phyloP scores from a whole-genome alignment of 2,113 vertebrate species.

The Heterocephalus glaber region DNA sequence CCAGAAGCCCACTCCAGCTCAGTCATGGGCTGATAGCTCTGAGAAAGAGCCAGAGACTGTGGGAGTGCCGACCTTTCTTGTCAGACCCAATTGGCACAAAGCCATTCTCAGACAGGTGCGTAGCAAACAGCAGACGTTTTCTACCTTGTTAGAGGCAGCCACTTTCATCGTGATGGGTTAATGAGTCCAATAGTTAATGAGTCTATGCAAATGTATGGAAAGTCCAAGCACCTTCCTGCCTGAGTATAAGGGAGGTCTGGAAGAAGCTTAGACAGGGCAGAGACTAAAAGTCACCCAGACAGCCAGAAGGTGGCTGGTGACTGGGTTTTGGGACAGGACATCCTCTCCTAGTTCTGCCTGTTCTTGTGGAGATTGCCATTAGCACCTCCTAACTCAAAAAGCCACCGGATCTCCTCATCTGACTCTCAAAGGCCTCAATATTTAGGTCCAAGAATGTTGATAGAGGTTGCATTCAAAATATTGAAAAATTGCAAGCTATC shows the following conservation, averaged over 20 bases:
- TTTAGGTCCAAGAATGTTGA: background rate
- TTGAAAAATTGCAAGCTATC: background rate
- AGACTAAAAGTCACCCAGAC: background rate
- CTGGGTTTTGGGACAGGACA: background rate
- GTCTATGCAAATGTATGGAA: background rate
- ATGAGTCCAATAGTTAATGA: background rate
- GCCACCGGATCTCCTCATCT: background rate
- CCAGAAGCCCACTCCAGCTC: background rate
- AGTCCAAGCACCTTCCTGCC: background rate
- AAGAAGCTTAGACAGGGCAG: background rate
- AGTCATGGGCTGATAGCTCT: background rate
- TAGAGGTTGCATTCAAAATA: background rate
- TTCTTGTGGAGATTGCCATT: background rate
- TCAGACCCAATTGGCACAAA: background rate
- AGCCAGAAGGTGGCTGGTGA: too few species aligned
- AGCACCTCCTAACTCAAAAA: background rate
- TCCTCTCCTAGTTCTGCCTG: background rate
- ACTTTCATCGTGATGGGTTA: background rate
- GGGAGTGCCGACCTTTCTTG: background rate
- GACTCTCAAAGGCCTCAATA: background rate
- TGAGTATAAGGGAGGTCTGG: background rate
- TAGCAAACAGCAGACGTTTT: background rate
- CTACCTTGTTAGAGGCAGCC: background rate
- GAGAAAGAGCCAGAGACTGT: background rate
- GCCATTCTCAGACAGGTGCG: background rate